phyloP scores from a whole-genome alignment of 2,888 invertebrate genomes.

The Sminthurinus aureus region DNA sequence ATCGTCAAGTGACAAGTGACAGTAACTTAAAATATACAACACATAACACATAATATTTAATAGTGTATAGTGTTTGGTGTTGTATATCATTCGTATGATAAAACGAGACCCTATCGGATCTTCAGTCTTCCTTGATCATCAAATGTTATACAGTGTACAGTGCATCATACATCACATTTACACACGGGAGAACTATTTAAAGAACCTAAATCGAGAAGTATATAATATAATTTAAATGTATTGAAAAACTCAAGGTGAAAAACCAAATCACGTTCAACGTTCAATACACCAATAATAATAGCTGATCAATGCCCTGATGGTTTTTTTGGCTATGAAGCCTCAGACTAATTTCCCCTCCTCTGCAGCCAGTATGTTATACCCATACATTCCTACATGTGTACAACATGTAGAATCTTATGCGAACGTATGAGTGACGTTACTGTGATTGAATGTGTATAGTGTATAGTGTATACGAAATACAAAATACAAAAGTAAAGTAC shows the following conservation, averaged over 20 bases:
- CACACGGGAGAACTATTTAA: background rate
- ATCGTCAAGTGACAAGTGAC: too few relatives aligned
- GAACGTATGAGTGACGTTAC: too few relatives aligned
- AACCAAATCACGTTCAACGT: background rate
- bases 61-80: too few relatives aligned
- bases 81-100: too few relatives aligned
- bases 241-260: background rate
- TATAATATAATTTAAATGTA: background rate
- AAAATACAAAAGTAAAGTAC: background rate
- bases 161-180: background rate
- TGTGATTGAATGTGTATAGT: background rate
- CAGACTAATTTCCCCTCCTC: too few relatives aligned
- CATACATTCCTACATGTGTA: background rate
- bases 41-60: too few relatives aligned
- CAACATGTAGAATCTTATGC: background rate
- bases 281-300: background rate
- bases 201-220: background rate
- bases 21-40: too few relatives aligned
- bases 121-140: too few relatives aligned
- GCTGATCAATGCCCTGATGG: conserved; percentile 10
- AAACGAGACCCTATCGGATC: too few relatives aligned
- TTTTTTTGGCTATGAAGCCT: too few relatives aligned
- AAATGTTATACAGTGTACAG: background rate
- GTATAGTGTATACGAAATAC: background rate
- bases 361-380: background rate